phyloP scores from a whole-genome alignment of 2,888 invertebrate species.

The Antitype chi region DNA sequence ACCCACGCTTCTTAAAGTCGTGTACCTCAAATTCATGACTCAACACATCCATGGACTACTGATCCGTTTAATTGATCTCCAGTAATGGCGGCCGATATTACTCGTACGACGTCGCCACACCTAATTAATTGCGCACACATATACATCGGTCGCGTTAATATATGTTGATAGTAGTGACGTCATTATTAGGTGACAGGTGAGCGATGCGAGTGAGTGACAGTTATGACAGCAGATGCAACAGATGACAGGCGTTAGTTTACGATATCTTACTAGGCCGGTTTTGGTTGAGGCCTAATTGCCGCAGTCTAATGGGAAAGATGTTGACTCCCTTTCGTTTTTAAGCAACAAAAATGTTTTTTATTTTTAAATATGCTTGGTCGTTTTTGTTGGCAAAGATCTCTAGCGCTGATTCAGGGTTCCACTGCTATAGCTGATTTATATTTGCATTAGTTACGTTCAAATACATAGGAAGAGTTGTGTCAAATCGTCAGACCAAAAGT shows the following conservation, averaged over 20 bases:
- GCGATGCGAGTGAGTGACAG: constrained; percentile 11
- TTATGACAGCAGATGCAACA: constrained; percentile 18
- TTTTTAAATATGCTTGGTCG: no score
- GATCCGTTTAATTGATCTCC: constrained; percentile 40
- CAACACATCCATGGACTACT: not conserved
- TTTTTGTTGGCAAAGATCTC: not conserved
- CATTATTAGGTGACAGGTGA: constrained; percentile 44
- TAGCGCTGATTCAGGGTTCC: not conserved
- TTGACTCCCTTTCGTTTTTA: not conserved
- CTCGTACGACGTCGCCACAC: constrained; percentile 21
- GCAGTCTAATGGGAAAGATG: not conserved
- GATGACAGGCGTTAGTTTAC: constrained; percentile 10
- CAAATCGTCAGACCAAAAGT: not conserved
- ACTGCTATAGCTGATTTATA: not conserved
- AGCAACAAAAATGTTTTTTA: not conserved
- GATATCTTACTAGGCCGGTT: not conserved
- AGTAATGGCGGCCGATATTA: constrained; percentile 28
- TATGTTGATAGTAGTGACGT: constrained; percentile 48
- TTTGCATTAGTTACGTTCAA: not conserved
- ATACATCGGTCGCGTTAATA: constrained; percentile 42
- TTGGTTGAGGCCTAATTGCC: not conserved
- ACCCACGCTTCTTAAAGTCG: not conserved
- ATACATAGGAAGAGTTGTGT: not conserved
- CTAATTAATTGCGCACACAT: constrained; percentile 44
- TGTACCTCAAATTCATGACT: not conserved